A percentile compares a stretch with the other conserved stretches of the same genome.
Evolutionary conservation across 2,113 vertebrate species (phyloP).

Genomic region (Girardinichthys multiradiatus): DNA sequence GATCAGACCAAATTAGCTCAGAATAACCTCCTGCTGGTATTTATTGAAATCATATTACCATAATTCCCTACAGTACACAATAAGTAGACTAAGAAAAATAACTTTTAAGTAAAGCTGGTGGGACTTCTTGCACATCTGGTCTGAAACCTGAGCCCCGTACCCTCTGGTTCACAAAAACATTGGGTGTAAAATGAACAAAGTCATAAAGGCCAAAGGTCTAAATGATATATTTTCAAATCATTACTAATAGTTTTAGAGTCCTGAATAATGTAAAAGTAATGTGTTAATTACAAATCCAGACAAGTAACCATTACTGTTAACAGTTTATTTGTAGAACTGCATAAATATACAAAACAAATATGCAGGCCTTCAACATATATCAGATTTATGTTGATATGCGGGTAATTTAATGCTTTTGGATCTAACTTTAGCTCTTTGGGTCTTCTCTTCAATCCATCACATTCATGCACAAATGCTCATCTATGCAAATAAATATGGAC

Average conservation of each 20-base stretch:
- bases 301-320: conserved; percentile 26
- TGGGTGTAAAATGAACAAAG: too few species aligned
- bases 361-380: neutral
- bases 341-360: neutral
- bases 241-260: neutral
- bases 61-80: too few species aligned
- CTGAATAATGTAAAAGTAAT: neutral
- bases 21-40: too few species aligned
- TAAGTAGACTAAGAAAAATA: too few species aligned
- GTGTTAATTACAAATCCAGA: conserved; percentile 7
- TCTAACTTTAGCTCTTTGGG: conserved; percentile 4
- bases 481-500: neutral
- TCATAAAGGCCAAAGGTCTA: too few species aligned
- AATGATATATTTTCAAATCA: too few species aligned
- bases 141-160: too few species aligned
- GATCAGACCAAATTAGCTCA: too few species aligned
- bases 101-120: too few species aligned
- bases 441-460: conserved; percentile 5
- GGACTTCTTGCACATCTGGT: too few species aligned
- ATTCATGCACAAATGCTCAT: neutral
- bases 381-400: neutral
- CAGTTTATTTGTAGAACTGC: conserved; percentile 27
- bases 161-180: too few species aligned
- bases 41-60: too few species aligned
- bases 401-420: conserved; percentile 16